A percentile compares a stretch with the other conserved stretches of the same genome.
Conservation (phyloP, 2,888 invertebrate species). For the Diarsia rubi region DNA sequence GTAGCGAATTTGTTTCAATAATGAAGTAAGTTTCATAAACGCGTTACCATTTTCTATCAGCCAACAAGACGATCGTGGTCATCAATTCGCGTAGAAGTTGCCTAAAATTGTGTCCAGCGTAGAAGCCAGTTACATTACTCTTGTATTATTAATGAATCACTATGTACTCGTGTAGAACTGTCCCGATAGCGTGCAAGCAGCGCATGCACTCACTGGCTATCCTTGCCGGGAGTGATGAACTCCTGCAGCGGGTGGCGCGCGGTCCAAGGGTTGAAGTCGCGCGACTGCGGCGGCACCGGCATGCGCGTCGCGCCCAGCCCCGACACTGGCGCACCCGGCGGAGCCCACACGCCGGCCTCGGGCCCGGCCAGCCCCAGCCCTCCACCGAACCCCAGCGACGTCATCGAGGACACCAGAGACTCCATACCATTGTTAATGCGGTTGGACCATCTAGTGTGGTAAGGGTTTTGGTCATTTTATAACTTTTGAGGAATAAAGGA, state of each 20-base stretch:
- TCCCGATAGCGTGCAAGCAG: constrained; percentile 40
- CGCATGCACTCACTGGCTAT: constrained; percentile 73
- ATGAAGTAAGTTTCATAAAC: constrained; percentile 20
- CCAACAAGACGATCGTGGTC: background rate
- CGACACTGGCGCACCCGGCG: constrained; percentile 62
- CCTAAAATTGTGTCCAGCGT: constrained; percentile 5
- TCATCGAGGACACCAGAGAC: constrained; percentile 77
- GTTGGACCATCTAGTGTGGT: constrained; percentile 73
- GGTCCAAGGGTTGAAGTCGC: constrained; percentile 87
- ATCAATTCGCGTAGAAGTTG: constrained; percentile 15
- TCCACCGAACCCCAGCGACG: constrained; percentile 70
- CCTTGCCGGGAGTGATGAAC: constrained; percentile 78
- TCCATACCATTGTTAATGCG: constrained; percentile 76
- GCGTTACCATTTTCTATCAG: background rate
- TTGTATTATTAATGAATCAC: constrained; percentile 30
- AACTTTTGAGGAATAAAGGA: background rate
- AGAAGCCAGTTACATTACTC: constrained; percentile 10
- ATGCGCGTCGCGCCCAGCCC: constrained; percentile 56
- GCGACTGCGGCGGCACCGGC: constrained; percentile 65
- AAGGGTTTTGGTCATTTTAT: background rate
- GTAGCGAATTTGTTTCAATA: constrained; percentile 4
- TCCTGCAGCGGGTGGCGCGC: constrained; percentile 84
- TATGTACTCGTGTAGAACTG: constrained; percentile 55
- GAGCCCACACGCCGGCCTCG: constrained; percentile 78
- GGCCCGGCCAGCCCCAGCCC: constrained; percentile 67